These are phyloP conservation scores for Netelia fuscicornis DNA, from an alignment of 2,888 invertebrate genomes.

Conservation along the genomic window DNA sequence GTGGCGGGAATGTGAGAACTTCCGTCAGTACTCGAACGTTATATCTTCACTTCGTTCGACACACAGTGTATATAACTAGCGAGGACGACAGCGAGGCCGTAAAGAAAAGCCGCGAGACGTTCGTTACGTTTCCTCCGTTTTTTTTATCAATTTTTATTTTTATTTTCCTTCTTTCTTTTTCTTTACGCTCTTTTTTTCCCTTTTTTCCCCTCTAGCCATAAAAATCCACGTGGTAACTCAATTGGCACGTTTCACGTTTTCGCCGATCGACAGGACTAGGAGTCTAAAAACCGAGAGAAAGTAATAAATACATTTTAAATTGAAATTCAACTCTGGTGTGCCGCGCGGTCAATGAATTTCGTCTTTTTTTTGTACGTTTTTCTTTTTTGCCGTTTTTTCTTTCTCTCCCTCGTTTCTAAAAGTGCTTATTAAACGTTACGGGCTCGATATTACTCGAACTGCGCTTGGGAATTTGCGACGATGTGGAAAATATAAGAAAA, in stretches of 20 bases:
- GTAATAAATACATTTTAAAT: conserved; percentile 47
- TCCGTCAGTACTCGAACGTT: conserved; percentile 24
- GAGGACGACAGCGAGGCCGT: conserved; percentile 1
- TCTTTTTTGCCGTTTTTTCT: neutral
- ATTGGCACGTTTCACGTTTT: conserved; percentile 55
- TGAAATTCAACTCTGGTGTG: conserved; percentile 18
- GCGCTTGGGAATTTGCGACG: neutral
- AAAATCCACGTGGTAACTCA: conserved; percentile 46
- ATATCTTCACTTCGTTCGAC: neutral
- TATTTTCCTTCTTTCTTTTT: no score
- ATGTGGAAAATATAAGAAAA: neutral
- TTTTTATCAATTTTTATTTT: neutral
- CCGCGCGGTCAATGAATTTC: conserved; percentile 10
- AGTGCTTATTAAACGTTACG: conserved; percentile 24
- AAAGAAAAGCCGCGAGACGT: conserved; percentile 8
- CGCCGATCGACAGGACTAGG: conserved; percentile 22
- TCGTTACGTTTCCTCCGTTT: neutral
- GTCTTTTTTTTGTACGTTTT: conserved; percentile 3
- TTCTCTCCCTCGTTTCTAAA: neutral
- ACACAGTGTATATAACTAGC: neutral
- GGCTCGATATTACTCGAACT: conserved; percentile 15
- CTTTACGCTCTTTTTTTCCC: neutral
- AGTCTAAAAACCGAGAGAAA: conserved; percentile 28
- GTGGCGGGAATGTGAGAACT: conserved; percentile 48
- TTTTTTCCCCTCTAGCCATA: neutral